These are phyloP conservation scores for Cyanoderma ruficeps DNA, from an alignment of 2,113 vertebrate species.

Conservation along the genomic window DNA sequence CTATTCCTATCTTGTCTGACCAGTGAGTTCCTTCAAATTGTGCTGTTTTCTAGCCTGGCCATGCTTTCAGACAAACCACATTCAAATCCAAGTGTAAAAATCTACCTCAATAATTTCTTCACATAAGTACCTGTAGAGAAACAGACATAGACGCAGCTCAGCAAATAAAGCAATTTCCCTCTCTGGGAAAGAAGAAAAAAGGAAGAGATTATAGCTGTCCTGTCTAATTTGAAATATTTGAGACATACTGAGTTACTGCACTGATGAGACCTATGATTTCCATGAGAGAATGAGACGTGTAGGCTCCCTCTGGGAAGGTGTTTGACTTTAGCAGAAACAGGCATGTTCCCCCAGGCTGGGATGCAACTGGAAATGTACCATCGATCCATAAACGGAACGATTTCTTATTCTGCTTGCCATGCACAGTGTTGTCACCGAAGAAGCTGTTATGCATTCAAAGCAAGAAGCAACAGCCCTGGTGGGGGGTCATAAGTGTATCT, in stretches of 20 bases:
- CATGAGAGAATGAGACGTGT: background rate
- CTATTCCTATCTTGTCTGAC: background rate
- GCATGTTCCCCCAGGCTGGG: constrained; percentile 30
- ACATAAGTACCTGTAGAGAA: background rate
- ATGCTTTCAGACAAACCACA: background rate
- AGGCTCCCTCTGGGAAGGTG: constrained; percentile 22
- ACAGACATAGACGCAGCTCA: background rate
- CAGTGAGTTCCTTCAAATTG: background rate
- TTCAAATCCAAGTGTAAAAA: background rate
- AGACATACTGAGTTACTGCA: constrained; percentile 25
- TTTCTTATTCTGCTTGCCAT: constrained; percentile 51
- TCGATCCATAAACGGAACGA: background rate
- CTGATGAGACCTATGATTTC: constrained; percentile 56
- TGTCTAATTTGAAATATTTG: constrained; percentile 55
- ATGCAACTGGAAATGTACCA: constrained; percentile 11
- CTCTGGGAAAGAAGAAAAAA: constrained; percentile 11
- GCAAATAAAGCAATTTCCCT: constrained; percentile 15
- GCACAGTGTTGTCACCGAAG: background rate
- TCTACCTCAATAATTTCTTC: constrained; percentile 2
- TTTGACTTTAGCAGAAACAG: constrained; percentile 36
- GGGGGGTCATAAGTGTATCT: background rate
- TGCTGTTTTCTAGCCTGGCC: background rate
- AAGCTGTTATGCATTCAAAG: constrained; percentile 8
- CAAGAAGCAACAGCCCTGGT: background rate
- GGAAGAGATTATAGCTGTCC: constrained; percentile 26